Base-by-base conservation (phyloP, 2,888 invertebrate species). In the Harmothoe impar region DNA sequence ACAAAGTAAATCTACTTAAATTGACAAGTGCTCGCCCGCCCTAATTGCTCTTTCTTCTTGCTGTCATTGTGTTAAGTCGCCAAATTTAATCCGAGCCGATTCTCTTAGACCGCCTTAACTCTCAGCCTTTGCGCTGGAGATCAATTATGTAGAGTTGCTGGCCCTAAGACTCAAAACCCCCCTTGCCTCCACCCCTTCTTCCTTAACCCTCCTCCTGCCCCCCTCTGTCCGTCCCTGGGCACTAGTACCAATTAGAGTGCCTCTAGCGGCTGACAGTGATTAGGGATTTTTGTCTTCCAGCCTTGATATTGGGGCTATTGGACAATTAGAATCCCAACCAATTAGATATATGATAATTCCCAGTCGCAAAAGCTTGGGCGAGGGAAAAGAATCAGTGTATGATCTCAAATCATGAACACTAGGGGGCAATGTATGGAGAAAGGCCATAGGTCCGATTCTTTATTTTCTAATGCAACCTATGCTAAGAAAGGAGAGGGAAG, bases 1-100 rank as follows among this genome's bases (percentile, higher is more conserved):
- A 84, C 84, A 84, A 84, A 84, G 84, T 84, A 84, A 84, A 84
- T 84, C 84, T 84, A 33, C 84, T 84, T 84, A 84, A 84, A 84
- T 84, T 84, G 84, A 84, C 84, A 43, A 84, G 35, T 84, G 29
- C 84, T 84, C 33, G 84, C 33, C 43, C 84, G 23, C 51, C 84
- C 43, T 84, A 84, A 84, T 84, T 84, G 84, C 84, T 84, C 84
- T 84, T 84, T 84, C 84, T 84, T 84, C 84, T 84, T 84, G 10
- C 84, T 84, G 84, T 84, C 84, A 84, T 84, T 84, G 84, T 84
- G 84, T 84, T 84, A 84, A 84, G 84, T 84, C 84, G 84, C 20
- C 84, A 84, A 84, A 84, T 84, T 84, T 84, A 84, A 84, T 84
- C 84, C 84, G n/a, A n/a, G 51, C 84, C 84, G 51, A 84, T 84